These are phyloP conservation scores for Zosterops hypoxanthus DNA, from an alignment of 2,113 vertebrate genomes.

Conservation along the genomic window DNA sequence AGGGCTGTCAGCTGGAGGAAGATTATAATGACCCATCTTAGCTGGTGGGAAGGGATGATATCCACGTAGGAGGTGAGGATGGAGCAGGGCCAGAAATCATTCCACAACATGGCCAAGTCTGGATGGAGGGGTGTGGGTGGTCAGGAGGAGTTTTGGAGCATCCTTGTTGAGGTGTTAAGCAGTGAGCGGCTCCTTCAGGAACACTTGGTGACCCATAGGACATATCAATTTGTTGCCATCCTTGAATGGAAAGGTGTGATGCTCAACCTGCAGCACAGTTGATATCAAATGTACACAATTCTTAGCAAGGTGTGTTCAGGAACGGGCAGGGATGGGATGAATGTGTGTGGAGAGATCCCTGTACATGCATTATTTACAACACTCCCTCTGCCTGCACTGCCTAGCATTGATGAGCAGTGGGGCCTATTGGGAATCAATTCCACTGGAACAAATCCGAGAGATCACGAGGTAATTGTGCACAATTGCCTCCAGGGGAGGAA, in stretches of 20 bases:
- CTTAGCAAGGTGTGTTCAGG: background rate
- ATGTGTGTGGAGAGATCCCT: fast-evolving
- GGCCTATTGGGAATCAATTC: background rate
- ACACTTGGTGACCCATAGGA: fast-evolving
- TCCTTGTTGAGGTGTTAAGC: fast-evolving
- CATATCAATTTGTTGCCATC: background rate
- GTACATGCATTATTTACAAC: background rate
- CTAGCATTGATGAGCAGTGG: fast-evolving
- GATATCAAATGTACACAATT: background rate
- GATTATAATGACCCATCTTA: fast-evolving
- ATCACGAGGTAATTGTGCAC: background rate
- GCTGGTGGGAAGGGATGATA: background rate
- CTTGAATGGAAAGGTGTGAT: background rate
- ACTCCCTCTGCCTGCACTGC: background rate
- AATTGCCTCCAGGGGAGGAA: background rate
- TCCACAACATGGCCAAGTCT: background rate
- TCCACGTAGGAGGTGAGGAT: fast-evolving
- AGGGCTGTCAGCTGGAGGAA: background rate
- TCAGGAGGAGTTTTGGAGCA: background rate
- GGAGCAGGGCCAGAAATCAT: background rate
- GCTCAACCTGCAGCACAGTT: background rate
- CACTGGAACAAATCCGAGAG: background rate
- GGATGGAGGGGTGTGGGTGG: background rate
- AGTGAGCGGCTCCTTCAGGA: background rate
- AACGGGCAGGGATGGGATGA: fast-evolving